These are phyloP conservation scores for Colletes collaris DNA, from an alignment of 2,888 invertebrate genomes.

Conservation along the genomic window DNA sequence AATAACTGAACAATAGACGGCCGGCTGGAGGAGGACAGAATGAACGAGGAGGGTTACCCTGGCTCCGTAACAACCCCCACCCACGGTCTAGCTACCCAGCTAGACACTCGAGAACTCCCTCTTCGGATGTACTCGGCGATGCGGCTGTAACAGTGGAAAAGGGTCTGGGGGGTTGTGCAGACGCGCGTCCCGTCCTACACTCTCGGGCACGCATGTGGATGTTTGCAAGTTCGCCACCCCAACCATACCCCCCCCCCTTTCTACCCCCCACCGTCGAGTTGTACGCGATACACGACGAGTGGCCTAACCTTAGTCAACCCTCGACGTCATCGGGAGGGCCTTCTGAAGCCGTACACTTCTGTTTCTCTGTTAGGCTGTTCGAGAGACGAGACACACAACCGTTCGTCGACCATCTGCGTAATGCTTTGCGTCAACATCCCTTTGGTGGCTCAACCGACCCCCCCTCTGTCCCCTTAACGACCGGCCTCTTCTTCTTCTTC, in stretches of 20 bases:
- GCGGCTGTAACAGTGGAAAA: constrained; percentile 40
- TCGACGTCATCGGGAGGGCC: constrained; percentile 71
- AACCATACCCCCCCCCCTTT: no score
- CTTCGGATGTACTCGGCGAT: constrained; percentile 45
- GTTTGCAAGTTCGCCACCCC: constrained; percentile 53
- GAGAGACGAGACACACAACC: constrained; percentile 63
- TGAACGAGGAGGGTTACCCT: constrained; percentile 31
- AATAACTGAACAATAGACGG: constrained; percentile 78
- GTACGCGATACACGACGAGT: constrained; percentile 66
- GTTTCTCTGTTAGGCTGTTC: constrained; percentile 55
- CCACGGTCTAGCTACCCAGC: constrained; percentile 13
- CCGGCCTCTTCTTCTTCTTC: constrained; percentile 24
- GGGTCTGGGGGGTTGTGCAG: constrained; percentile 22
- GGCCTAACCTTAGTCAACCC: constrained; percentile 75
- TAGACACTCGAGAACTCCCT: constrained; percentile 61
- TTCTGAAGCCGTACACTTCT: constrained; percentile 66
- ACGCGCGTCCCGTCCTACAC: constrained; percentile 37
- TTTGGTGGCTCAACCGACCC: constrained; percentile 21
- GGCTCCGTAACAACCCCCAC: neutral
- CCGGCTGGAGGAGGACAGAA: constrained; percentile 39
- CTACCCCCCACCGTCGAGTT: neutral
- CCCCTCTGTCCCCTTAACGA: constrained; percentile 4
- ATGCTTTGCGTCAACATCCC: constrained; percentile 76
- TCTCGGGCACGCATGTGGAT: constrained; percentile 53
- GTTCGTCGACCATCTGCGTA: constrained; percentile 73